Evolutionary conservation across 2,797 vertebrate species (phyloP), one percentile per base, ranked within the genome.

Genomic region (Periparus ater): DNA sequence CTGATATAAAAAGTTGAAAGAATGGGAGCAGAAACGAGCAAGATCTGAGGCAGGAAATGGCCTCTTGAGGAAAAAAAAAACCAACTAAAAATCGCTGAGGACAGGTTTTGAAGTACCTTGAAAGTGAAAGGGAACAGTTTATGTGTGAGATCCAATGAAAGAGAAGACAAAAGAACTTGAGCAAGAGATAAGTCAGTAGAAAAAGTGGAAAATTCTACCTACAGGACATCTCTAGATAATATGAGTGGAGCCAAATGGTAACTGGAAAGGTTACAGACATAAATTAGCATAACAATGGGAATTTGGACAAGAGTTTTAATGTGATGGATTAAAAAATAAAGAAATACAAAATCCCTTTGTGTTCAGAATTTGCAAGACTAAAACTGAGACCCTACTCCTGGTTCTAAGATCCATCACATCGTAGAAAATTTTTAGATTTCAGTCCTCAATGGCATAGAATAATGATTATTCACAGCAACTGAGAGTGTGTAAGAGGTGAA

Each of bases 241-340:
- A 51, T 9, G 18, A 88, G 47, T 22, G 19, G 27, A 81, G 38
- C 30, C 61, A 77, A 21, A 6, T 4, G 47, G 73, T 19, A 60
- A 17, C 22, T 65, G 58, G 23, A 65, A 84, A 70, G 17, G 27
- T 61, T 67, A 63, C 23, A 57, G 57, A 89, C 89, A n/a, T 14
- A 58, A 0, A 0, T 50, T 48, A 60, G 26, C 0, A 0, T 44
- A 85, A 38, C 23, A 74, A 25, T 18, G 3, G 6, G 17, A 70
- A 50, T n/a, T 48, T 66, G 34, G 32, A 71, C 13, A 80, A 67
- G n/a, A 76, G 18, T 17, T 80, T 71, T 13, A 11, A 7, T 34
- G 20, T 22, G 38, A 71, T 0, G 0, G 16, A 51, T 50, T 40
- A 20, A 83, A 77, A 93, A 51, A 27, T 17, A 55, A n/a, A 63